A percentile compares a stretch with the other conserved stretches of the same genome.
phyloP scores from a whole-genome alignment of 2,797 vertebrate genomes.

The Scarus forsteni region DNA sequence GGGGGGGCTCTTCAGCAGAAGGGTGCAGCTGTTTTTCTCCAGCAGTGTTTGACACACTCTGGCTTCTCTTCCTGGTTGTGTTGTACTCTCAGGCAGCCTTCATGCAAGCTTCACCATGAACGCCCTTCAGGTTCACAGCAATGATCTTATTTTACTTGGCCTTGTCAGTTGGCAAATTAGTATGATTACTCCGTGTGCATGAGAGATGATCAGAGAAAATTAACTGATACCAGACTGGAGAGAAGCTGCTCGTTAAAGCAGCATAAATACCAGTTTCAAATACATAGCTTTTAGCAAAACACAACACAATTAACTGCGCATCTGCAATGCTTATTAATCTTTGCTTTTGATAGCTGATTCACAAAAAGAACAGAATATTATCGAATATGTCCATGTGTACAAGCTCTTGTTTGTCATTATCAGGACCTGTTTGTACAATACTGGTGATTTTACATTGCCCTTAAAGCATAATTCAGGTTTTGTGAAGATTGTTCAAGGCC shows the following conservation, averaged over 20 bases:
- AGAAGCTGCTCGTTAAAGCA: not conserved
- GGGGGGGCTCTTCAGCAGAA: conserved; percentile 56
- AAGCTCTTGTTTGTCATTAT: too few relatives aligned
- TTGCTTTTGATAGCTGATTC: not conserved
- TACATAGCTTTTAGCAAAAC: not conserved
- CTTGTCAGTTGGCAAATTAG: not conserved
- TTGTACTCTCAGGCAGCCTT: not conserved
- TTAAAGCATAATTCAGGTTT: too few relatives aligned
- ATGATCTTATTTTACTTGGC: not conserved
- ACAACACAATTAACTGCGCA: conserved; percentile 12
- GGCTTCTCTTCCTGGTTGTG: conserved; percentile 24
- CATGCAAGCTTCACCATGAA: conserved; percentile 4
- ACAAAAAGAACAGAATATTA: not conserved
- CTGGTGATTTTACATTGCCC: too few relatives aligned
- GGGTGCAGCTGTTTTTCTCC: conserved; percentile 66
- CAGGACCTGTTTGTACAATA: too few relatives aligned
- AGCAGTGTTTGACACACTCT: conserved; percentile 26
- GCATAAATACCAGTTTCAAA: not conserved
- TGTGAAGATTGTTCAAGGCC: too few relatives aligned
- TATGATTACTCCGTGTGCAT: not conserved
- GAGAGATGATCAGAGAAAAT: not conserved
- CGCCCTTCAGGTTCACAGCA: not conserved
- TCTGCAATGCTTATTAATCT: not conserved
- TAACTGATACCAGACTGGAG: not conserved
- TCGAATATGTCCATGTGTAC: too few relatives aligned